These are phyloP conservation scores for Prunella fulvescens DNA, from an alignment of 2,113 vertebrate genomes.

Conservation along the genomic window DNA sequence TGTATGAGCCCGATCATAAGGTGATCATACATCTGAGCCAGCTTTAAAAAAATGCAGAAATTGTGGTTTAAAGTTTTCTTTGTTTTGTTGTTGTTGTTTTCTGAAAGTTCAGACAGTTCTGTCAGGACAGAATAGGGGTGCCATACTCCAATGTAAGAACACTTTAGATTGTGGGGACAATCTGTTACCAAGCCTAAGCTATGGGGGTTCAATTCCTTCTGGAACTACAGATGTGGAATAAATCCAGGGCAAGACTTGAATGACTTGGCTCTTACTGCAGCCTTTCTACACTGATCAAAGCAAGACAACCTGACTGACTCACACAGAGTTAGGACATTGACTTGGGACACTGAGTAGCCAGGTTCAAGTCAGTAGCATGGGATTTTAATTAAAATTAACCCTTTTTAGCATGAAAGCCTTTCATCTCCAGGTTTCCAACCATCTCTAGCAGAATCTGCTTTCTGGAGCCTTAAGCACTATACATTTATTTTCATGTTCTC, in stretches of 20 bases:
- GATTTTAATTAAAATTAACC: neutral
- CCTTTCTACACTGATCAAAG: neutral
- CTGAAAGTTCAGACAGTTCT: neutral
- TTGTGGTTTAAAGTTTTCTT: neutral
- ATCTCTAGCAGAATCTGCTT: neutral
- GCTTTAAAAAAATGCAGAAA: neutral
- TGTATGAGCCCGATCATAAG: neutral
- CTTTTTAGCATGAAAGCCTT: neutral
- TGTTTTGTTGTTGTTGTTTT: neutral
- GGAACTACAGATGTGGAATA: neutral
- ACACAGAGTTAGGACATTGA: neutral
- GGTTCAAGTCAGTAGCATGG: neutral
- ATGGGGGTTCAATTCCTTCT: neutral
- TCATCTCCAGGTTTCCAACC: neutral
- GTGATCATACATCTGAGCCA: neutral
- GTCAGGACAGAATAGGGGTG: neutral
- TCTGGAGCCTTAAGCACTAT: neutral
- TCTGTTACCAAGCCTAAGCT: neutral
- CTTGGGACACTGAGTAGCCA: neutral
- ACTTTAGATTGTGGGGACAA: neutral
- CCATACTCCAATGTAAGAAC: neutral
- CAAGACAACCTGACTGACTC: neutral
- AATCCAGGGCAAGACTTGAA: neutral
- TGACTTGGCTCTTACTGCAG: neutral
- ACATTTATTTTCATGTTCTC: neutral